Evolutionary conservation across 1,140 invertebrate species (phyloP).

Genomic region (Micrasema longulum): DNA sequence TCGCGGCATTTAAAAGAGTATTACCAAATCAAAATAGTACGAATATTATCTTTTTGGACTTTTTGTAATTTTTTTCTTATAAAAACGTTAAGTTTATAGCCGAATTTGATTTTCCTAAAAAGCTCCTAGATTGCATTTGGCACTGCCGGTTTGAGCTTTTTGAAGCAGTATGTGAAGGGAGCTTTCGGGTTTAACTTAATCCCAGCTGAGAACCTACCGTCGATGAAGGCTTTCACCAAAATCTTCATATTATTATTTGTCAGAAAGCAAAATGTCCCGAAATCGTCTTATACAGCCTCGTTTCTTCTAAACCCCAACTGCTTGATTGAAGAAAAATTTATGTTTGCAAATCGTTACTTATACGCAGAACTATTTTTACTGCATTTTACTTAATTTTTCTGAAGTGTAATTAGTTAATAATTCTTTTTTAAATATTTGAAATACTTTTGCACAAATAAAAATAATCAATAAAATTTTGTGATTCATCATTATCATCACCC

Average conservation of each 20-base stretch:
- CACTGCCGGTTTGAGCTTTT: slow-evolving; percentile 34
- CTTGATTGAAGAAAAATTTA: not conserved
- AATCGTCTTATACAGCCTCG: slow-evolving; percentile 24
- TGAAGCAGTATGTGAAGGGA: slow-evolving; percentile 26
- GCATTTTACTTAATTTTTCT: too few relatives aligned
- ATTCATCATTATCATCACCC: too few relatives aligned
- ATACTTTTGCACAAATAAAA: too few relatives aligned
- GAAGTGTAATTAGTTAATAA: too few relatives aligned
- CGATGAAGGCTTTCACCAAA: slow-evolving; percentile 52
- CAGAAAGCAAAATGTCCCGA: slow-evolving; percentile 38
- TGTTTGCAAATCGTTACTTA: not conserved
- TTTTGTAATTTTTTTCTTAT: too few relatives aligned
- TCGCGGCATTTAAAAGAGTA: too few relatives aligned
- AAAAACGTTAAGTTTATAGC: too few relatives aligned
- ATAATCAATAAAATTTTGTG: too few relatives aligned
- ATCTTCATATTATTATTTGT: slow-evolving; percentile 55
- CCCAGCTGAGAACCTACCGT: slow-evolving; percentile 46
- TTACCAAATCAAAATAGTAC: too few relatives aligned
- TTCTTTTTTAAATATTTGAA: too few relatives aligned
- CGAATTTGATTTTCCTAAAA: slow-evolving; percentile 12
- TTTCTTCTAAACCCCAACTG: not conserved
- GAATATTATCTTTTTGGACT: too few relatives aligned
- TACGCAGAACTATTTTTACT: too few relatives aligned
- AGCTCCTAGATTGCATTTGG: slow-evolving; percentile 25
- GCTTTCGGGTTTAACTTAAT: slow-evolving; percentile 50